Percentiles rank a stretch among this genome's conserved stretches.
Conservation (phyloP, 23 tunicate genomes). For the Trididemnum nubilum region DNA sequence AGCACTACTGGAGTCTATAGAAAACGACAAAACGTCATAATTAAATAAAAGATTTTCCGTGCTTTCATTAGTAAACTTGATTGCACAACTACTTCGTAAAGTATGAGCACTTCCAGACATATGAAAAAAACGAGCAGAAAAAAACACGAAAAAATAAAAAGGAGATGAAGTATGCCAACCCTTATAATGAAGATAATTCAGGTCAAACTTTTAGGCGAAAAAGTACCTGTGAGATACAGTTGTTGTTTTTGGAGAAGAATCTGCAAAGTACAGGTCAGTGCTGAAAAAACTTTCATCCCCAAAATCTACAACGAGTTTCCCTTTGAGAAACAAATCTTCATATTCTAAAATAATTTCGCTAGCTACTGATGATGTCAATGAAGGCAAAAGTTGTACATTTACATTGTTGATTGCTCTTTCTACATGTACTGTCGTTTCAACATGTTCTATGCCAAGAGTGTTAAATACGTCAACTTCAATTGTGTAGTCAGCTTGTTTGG, state of each 20-base stretch:
- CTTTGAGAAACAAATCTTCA: conserved; percentile 2
- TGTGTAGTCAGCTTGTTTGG: not conserved
- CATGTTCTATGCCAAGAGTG: not conserved
- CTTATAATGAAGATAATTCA: too few relatives aligned
- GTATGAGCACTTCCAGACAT: too few relatives aligned
- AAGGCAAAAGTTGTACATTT: not conserved
- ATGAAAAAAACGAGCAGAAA: too few relatives aligned
- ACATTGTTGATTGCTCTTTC: not conserved
- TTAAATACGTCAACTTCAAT: not conserved
- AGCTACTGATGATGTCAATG: not conserved
- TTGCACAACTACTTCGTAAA: too few relatives aligned
- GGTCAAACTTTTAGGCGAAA: too few relatives aligned
- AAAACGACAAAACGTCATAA: too few relatives aligned
- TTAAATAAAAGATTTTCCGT: too few relatives aligned
- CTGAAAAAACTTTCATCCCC: not conserved
- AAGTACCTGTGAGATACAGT: not conserved
- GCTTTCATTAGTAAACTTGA: too few relatives aligned
- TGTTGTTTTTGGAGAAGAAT: not conserved
- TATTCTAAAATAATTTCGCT: not conserved
- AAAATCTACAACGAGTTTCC: not conserved
- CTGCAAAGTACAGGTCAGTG: not conserved
- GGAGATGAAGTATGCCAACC: too few relatives aligned
- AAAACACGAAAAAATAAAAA: too few relatives aligned
- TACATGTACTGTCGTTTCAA: not conserved
- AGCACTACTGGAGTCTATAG: too few relatives aligned